Evolutionary conservation across 2,888 invertebrate genomes (phyloP).

Genomic region (Ophioninae sp.): DNA sequence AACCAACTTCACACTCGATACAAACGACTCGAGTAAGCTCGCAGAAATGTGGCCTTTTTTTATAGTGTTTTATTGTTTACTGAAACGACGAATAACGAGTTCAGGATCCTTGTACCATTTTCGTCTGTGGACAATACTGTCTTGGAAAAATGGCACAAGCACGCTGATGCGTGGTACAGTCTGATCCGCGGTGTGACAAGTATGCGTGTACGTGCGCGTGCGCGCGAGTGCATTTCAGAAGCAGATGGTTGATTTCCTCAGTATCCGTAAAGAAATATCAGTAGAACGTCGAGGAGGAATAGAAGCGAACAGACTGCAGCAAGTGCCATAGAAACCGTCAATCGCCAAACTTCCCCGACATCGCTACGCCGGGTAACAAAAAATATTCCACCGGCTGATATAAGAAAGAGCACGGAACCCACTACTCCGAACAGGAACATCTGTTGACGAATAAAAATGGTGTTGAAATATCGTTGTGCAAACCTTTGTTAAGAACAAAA

Average conservation of each 20-base stretch:
- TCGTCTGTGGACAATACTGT: not conserved
- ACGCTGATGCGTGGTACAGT: not conserved
- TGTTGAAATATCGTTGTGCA: no score
- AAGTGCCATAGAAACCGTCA: conserved; percentile 64
- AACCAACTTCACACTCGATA: conserved; percentile 22
- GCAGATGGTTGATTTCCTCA: conserved; percentile 46
- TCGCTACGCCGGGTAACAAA: conserved; percentile 59
- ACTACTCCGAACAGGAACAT: conserved; percentile 73
- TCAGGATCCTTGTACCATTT: not conserved
- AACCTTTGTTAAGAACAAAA: not conserved
- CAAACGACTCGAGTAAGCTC: not conserved
- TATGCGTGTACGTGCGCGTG: not conserved
- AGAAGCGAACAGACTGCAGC: conserved; percentile 65
- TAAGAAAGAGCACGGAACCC: conserved; percentile 67
- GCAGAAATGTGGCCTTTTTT: not conserved
- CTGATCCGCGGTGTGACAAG: not conserved
- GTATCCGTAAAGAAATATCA: conserved; percentile 73
- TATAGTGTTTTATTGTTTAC: conserved; percentile 49
- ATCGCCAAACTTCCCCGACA: conserved; percentile 63
- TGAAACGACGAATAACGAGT: conserved; percentile 8
- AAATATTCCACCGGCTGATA: conserved; percentile 67
- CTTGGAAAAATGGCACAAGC: not conserved
- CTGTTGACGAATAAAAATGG: conserved; percentile 55
- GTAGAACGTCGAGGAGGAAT: conserved; percentile 69
- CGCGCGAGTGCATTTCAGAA: not conserved